phyloP scores from a whole-genome alignment of 2,113 vertebrate species.

The Pachycephala philippinensis region DNA sequence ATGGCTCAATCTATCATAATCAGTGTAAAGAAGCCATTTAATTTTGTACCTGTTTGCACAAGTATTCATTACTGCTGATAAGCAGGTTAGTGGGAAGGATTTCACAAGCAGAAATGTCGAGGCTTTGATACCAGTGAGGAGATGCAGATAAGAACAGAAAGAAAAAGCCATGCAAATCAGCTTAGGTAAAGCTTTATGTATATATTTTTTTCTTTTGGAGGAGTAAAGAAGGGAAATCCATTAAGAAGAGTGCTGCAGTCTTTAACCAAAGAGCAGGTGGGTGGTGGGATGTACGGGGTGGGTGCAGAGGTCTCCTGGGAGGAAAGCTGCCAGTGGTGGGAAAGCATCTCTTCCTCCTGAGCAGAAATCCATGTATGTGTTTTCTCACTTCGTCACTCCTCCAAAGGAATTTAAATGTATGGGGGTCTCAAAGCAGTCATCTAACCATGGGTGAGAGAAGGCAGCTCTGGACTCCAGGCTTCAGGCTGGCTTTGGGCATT shows the following conservation, averaged over 20 bases:
- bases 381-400: not conserved
- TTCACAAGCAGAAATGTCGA: slow-evolving; percentile 23
- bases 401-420: not conserved
- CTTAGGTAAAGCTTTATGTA: not conserved
- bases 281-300: not conserved
- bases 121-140: slow-evolving; percentile 31
- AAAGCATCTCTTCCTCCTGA: not conserved
- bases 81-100: slow-evolving; percentile 14
- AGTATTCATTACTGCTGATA: slow-evolving; percentile 57
- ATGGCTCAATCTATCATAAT: slow-evolving; percentile 58
- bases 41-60: slow-evolving; percentile 56
- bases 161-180: slow-evolving; percentile 13
- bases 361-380: not conserved
- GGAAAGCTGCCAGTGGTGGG: not conserved
- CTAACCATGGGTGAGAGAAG: not conserved
- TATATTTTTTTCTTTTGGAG: not conserved
- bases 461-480: not conserved
- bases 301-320: not conserved
- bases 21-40: slow-evolving; percentile 64
- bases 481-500: not conserved
- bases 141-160: not conserved
- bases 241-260: not conserved
- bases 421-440: not conserved
- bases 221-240: not conserved
- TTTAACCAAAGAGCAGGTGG: not conserved